Base-by-base conservation (phyloP, 1,140 invertebrate genomes). In the Atta colombica region DNA sequence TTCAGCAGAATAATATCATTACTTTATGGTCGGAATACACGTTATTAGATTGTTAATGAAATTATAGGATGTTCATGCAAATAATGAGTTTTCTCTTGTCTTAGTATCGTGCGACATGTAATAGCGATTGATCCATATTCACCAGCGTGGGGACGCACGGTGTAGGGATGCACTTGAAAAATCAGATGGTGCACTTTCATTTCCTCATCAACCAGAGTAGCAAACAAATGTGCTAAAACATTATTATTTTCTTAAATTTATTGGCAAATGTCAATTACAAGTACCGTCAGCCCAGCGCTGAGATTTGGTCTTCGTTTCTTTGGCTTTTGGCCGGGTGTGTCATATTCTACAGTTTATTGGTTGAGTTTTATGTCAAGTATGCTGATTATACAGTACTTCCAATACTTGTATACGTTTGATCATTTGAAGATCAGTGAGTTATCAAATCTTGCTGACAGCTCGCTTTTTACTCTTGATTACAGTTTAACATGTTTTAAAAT, bases 81-180 rank as follows among this genome's bases (percentile, higher is more conserved):
- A 66, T 78, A 39, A 80, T 80, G 28, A 80, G 45, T 3, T 66
- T 2, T 39, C 4, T 53, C 45, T 49, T 65, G 6, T 31, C 31
- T 68, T 39, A 51, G 2, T 53, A 45, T 53, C 2, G 28, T 16
- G 2, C 39, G 10, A 78, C 18, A 6, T 16, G 35, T 82, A 72
- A 72, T 60, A 51, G 39, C 53, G 18, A 82, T 66, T 72, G 68
- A 82, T 72, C 68, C 6, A 28, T 58, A n/a, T 39, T 45, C 51
- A 28, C 16, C 0, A 3, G 65, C 72, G 35, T 60, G 25, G 78
- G 69, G 68, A 74, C 4, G 7, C 16, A 60, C 2, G 10, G 18
- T 3, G 35, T 72, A 53, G 53, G 53, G 55, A 61, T 75, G 39
- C 12, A 49, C 39, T 60, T 18, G 25, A 0, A 31, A 8, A 31